phyloP scores from a whole-genome alignment of 2,888 invertebrate species.

The Fragum fragum region DNA sequence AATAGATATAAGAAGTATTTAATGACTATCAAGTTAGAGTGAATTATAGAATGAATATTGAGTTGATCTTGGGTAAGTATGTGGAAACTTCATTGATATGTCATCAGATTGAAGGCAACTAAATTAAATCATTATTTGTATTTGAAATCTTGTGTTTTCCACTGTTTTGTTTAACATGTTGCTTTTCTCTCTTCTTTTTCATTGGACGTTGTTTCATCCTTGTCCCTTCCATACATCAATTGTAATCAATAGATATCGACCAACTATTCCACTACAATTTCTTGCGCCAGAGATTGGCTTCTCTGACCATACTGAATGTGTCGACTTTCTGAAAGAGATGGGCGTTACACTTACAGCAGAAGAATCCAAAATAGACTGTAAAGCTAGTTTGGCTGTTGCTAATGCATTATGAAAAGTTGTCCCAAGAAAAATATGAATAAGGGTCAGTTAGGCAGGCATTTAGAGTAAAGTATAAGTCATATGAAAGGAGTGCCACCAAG shows the following conservation, averaged over 20 bases:
- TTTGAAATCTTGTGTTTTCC: too few relatives aligned
- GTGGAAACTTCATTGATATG: too few relatives aligned
- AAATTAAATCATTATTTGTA: background rate
- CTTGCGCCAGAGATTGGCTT: conserved; percentile 96
- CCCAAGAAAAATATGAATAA: background rate
- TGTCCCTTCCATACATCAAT: conserved; percentile 55
- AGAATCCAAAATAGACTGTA: conserved; percentile 94
- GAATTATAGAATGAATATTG: too few relatives aligned
- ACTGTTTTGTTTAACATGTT: conserved; percentile 45
- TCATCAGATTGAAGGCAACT: too few relatives aligned
- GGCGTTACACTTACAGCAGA: conserved; percentile 89
- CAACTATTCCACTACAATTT: conserved; percentile 95
- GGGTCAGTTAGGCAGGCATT: background rate
- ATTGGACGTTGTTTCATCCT: conserved; percentile 68
- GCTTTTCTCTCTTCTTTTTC: conserved; percentile 74
- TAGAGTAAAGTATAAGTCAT: background rate
- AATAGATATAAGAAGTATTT: too few relatives aligned
- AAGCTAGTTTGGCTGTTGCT: conserved; percentile 87
- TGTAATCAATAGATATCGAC: conserved; percentile 92
- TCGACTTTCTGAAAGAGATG: conserved; percentile 95
- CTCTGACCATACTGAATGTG: conserved; percentile 93
- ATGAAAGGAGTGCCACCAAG: too few relatives aligned
- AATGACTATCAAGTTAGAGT: too few relatives aligned
- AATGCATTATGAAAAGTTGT: conserved; percentile 43
- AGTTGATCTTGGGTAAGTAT: too few relatives aligned